Evolutionary conservation across 1,140 invertebrate species (phyloP).

Genomic region (Drosophila kanapiae): DNA sequence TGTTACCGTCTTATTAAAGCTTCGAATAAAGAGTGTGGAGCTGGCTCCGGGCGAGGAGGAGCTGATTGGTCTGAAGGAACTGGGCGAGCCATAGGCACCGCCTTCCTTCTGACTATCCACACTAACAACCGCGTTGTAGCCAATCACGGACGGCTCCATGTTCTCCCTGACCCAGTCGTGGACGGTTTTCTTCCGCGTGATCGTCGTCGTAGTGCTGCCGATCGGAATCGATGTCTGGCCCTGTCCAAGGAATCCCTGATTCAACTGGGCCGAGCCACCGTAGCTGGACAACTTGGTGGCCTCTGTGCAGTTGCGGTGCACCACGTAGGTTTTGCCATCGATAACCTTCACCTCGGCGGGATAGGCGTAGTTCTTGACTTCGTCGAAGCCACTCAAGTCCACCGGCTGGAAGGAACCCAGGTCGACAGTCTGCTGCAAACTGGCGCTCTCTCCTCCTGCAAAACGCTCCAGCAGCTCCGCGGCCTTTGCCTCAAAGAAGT

Average conservation of each 20-base stretch:
- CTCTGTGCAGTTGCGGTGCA: conserved; percentile 80
- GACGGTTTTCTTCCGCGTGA: conserved; percentile 54
- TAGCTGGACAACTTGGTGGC: conserved; percentile 60
- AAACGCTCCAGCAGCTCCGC: conserved; percentile 54
- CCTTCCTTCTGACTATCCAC: conserved; percentile 21
- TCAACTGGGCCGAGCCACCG: conserved; percentile 24
- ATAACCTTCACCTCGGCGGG: conserved; percentile 79
- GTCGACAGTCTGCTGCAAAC: conserved; percentile 56
- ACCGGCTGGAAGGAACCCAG: conserved; percentile 56
- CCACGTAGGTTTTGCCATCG: conserved; percentile 76
- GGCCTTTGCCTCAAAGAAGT: conserved; percentile 75
- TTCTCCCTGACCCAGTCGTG: conserved; percentile 66
- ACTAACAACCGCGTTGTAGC: conserved; percentile 68
- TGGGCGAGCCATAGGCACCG: background rate
- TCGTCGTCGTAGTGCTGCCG: conserved; percentile 42
- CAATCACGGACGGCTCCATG: conserved; percentile 69
- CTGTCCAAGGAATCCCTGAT: conserved; percentile 17
- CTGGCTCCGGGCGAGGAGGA: conserved; percentile 19
- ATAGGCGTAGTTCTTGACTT: conserved; percentile 78
- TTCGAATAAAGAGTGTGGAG: conserved; percentile 55
- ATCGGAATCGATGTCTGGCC: conserved; percentile 16
- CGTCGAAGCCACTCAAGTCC: conserved; percentile 73
- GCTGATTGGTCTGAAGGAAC: conserved; percentile 18
- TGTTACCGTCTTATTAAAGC: conserved; percentile 70
- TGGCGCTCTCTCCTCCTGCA: background rate